Conservation (phyloP, 2,888 invertebrate species). For the Dicyrtoma fusca region DNA sequence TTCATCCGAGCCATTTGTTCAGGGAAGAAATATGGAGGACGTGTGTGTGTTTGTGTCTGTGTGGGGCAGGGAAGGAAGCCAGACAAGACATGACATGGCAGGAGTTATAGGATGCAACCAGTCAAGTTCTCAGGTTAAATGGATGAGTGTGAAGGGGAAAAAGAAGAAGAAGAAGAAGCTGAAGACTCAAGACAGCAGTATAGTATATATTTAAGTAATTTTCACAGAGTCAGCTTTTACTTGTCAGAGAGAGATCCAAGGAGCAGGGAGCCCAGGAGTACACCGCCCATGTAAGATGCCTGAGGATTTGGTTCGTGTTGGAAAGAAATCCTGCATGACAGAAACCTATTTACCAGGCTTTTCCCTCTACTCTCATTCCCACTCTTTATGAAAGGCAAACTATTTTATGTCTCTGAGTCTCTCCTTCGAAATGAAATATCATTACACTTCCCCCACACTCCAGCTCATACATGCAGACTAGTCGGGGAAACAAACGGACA, state of each 20-base stretch:
- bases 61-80: too few relatives aligned
- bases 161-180: background rate
- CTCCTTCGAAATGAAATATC: background rate
- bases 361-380: slow-evolving; percentile 12
- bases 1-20: too few relatives aligned
- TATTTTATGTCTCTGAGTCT: background rate
- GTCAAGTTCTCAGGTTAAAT: background rate
- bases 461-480: background rate
- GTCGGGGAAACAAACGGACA: too few relatives aligned
- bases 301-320: slow-evolving; percentile 31
- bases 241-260: slow-evolving; percentile 52
- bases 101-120: too few relatives aligned
- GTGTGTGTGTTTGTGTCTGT: too few relatives aligned
- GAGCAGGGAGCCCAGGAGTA: slow-evolving; percentile 48
- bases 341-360: slow-evolving; percentile 18
- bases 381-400: background rate
- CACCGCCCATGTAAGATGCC: slow-evolving; percentile 52
- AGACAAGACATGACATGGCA: too few relatives aligned
- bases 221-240: slow-evolving; percentile 31
- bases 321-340: slow-evolving; percentile 27
- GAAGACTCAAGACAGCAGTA: slow-evolving; percentile 12
- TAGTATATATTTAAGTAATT: slow-evolving; percentile 4
- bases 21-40: too few relatives aligned
- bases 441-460: background rate
- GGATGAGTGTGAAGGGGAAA: too few relatives aligned